Percentiles rank a stretch among this genome's conserved stretches.
phyloP scores from a whole-genome alignment of 2,888 invertebrate species.

The Ectemnius continuus region DNA sequence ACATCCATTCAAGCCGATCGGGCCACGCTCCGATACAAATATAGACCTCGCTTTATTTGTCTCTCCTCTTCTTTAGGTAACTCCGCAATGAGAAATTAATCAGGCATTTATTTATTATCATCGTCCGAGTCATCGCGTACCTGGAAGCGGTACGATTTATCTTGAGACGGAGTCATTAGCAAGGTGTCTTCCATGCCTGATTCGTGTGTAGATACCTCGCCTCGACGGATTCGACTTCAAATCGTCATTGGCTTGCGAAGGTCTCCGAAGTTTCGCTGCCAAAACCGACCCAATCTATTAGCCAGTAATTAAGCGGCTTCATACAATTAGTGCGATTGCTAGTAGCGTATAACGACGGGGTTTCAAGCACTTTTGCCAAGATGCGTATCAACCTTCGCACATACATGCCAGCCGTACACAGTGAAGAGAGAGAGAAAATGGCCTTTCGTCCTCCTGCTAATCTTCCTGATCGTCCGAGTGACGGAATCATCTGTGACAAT shows the following conservation, averaged over 20 bases:
- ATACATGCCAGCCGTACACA: not conserved
- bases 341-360: conserved; percentile 25
- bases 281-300: conserved; percentile 58
- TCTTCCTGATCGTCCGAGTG: not conserved
- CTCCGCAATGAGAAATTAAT: too few relatives aligned
- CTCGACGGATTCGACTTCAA: conserved; percentile 38
- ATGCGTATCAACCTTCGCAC: conserved; percentile 13
- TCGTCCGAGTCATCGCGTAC: too few relatives aligned
- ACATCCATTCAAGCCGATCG: too few relatives aligned
- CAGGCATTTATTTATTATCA: too few relatives aligned
- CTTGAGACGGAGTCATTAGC: too few relatives aligned
- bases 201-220: conserved; percentile 18
- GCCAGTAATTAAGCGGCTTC: conserved; percentile 52
- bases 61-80: too few relatives aligned
- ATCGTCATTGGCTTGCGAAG: conserved; percentile 27
- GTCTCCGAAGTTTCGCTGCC: conserved; percentile 40
- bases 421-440: conserved; percentile 2
- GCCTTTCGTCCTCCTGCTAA: not conserved
- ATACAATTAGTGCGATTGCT: conserved; percentile 28
- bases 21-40: too few relatives aligned
- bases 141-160: too few relatives aligned
- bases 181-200: conserved; percentile 2
- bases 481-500: not conserved
- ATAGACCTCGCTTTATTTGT: too few relatives aligned
- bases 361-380: conserved; percentile 17